phyloP scores from a whole-genome alignment of 2,113 vertebrate species.

The Colaptes auratus region DNA sequence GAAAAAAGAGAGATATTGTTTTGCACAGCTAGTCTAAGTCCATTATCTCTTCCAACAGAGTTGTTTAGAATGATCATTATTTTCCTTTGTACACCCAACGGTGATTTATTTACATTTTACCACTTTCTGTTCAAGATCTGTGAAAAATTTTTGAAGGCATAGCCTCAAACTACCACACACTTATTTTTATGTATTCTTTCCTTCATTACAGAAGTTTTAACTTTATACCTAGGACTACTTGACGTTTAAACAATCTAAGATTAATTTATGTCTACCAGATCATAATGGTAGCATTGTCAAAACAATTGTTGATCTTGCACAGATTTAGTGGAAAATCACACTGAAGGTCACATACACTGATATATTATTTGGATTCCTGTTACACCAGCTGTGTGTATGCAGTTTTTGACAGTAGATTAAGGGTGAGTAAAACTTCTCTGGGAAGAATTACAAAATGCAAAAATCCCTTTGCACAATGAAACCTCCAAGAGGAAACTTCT shows the following conservation, averaged over 20 bases:
- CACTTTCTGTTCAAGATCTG: too few species aligned
- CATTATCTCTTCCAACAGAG: too few species aligned
- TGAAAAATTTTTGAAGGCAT: too few species aligned
- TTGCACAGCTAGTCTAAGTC: too few species aligned
- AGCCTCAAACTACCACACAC: too few species aligned
- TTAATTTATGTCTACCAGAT: background rate
- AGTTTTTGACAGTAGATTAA: background rate
- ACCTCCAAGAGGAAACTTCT: background rate
- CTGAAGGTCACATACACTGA: background rate
- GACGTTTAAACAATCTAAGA: background rate
- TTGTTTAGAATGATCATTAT: too few species aligned
- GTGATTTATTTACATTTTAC: too few species aligned
- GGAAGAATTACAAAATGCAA: background rate
- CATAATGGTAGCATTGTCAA: background rate
- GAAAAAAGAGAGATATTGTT: too few species aligned
- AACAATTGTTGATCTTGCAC: background rate
- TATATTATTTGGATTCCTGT: background rate
- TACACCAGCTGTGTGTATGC: background rate
- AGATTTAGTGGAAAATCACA: background rate
- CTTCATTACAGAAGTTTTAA: background rate
- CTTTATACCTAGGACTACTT: background rate
- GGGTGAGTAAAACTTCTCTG: background rate
- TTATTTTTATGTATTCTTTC: background rate
- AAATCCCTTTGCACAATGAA: background rate
- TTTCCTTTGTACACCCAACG: too few species aligned